phyloP scores from a whole-genome alignment of 2,888 invertebrate species.

The Acanthosoma haemorrhoidale region DNA sequence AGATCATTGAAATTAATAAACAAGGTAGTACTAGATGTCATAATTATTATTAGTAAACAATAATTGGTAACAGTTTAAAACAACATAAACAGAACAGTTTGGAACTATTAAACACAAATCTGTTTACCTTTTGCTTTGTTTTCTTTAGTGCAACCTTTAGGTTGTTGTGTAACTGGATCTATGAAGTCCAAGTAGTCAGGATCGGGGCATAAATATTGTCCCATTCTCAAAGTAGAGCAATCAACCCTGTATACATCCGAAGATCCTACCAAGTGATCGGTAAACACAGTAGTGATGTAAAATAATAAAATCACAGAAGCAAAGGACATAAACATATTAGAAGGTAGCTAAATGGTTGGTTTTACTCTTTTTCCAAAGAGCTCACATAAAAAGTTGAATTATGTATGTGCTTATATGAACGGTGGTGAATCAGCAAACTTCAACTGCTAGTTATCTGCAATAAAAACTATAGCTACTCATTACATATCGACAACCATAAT shows the following conservation, averaged over 20 bases:
- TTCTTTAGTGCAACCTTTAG: slow-evolving; percentile 69
- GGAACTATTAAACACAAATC: too few species aligned
- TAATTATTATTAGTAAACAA: neutral
- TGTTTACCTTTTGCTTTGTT: slow-evolving; percentile 74
- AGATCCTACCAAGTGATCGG: neutral
- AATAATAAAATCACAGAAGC: neutral
- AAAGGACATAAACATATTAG: neutral
- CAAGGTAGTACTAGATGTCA: too few species aligned
- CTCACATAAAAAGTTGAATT: too few species aligned
- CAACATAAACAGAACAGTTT: neutral
- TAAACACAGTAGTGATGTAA: neutral
- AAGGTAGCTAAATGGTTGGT: neutral
- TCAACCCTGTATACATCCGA: slow-evolving; percentile 46
- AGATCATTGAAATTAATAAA: too few species aligned
- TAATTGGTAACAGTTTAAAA: neutral
- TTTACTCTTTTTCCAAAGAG: neutral
- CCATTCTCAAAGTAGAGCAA: slow-evolving; percentile 67
- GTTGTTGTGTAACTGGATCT: slow-evolving; percentile 84
- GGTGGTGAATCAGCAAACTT: too few species aligned
- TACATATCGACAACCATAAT: too few species aligned
- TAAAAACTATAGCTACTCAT: too few species aligned
- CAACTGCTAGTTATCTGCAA: too few species aligned
- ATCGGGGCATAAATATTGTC: slow-evolving; percentile 78
- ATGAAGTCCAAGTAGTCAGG: slow-evolving; percentile 62
- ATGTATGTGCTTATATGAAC: too few species aligned